Evolutionary conservation across 2,113 vertebrate species (phyloP), one percentile per base, ranked within the genome.

Genomic region (Potamarius usumacintae): DNA sequence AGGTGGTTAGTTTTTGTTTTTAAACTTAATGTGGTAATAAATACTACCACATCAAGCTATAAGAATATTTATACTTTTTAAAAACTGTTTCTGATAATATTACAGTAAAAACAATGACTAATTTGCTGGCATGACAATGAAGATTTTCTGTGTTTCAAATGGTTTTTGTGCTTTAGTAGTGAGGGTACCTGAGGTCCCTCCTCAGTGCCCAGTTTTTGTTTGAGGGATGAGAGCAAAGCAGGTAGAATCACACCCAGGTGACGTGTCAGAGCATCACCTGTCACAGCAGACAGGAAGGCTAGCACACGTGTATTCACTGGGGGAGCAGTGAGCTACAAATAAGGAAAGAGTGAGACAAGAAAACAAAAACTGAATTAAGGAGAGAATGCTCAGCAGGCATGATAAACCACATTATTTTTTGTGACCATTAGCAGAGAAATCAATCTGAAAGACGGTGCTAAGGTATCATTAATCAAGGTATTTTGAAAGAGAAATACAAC

Each of bases 231-330:
- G 91, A 99, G 97, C 88, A 99, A 95, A 0, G 98, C 98, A 0
- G 98, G 97, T 55, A 99, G 96, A 91, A 99, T 99, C 88, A 99
- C 97, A 0, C 96, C 96, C 5, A 99, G 95, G 91, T 99, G 98
- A 30, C 97, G 96, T 0, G 98, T 99, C 90, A 99, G 96, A 81
- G 98, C 97, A 0, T 99, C 98, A 15, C 98, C 98, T 0, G 98
- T 98, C 92, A 99, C 98, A 0, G 97, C 96, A 0, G 98, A 99
- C 58, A 99, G 96, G 95, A 99, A 99, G 86, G 98, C 98, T 84
- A 99, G 94, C 27, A 99, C 98, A 2, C 97, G 95, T 1, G 98
- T 99, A 91, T 98, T 99, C 77, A 99, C 98, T 7, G 98, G 98
- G 2, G 97, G 95, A 0, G 96, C 93, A 0, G 97, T 99, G 90